Percentiles rank a stretch among this genome's conserved stretches.
Evolutionary conservation across 2,797 vertebrate genomes (phyloP).

Genomic region (Sebastes hubbsi): DNA sequence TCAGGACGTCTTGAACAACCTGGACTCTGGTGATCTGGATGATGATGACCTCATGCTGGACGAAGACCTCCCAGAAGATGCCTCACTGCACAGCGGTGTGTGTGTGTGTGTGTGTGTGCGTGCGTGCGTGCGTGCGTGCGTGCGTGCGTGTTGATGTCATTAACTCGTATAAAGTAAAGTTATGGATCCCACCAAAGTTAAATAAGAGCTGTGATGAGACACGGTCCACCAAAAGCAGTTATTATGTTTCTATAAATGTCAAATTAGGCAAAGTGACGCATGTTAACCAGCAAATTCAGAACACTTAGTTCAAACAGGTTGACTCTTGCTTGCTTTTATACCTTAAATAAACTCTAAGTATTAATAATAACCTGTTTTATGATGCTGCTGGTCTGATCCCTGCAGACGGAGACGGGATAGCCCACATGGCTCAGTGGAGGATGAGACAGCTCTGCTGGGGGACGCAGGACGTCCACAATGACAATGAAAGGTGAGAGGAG

Average conservation of each 20-base stretch:
- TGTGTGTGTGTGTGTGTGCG: neutral
- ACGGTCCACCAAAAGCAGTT: neutral
- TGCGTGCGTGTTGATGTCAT: too few relatives aligned
- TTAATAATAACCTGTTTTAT: neutral
- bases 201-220: neutral
- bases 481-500: slow-evolving; percentile 74
- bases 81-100: slow-evolving; percentile 87
- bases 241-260: neutral
- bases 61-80: slow-evolving; percentile 89
- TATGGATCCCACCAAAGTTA: neutral
- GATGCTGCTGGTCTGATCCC: neutral
- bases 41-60: slow-evolving; percentile 99
- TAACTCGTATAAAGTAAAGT: neutral
- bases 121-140: slow-evolving; percentile 65
- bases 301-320: too few relatives aligned
- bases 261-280: neutral
- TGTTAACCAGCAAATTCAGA: neutral
- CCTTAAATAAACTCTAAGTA: too few relatives aligned
- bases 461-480: slow-evolving; percentile 83
- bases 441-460: slow-evolving; percentile 88
- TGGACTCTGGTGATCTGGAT: slow-evolving; percentile 94
- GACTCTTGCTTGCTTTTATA: too few relatives aligned
- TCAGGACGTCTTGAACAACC: slow-evolving; percentile 93
- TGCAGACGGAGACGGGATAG: slow-evolving; percentile 71
- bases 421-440: slow-evolving; percentile 87